A percentile compares a stretch with the other conserved stretches of the same genome.
Conservation (phyloP, 2,888 invertebrate species). For the Chalcis sispes region DNA sequence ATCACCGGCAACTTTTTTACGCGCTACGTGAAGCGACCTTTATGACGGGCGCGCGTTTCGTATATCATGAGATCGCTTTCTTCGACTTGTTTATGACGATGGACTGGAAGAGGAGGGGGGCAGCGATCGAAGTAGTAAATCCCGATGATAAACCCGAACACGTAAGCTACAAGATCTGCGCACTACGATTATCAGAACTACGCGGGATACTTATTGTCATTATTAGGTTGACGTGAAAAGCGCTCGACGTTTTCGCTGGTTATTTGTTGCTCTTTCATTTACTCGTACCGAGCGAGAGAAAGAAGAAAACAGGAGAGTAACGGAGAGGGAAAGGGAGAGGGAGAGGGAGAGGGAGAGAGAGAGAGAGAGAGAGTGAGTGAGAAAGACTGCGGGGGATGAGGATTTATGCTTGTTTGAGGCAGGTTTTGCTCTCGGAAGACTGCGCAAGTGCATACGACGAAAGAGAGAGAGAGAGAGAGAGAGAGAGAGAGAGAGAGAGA, state of each 20-base stretch:
- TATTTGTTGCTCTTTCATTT: conserved; percentile 60
- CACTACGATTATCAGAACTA: no score
- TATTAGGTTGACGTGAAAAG: conserved; percentile 56
- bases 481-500: no score
- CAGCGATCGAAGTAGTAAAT: conserved; percentile 1
- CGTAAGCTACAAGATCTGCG: no score
- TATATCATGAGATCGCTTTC: conserved; percentile 27
- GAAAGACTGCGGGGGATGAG: conserved; percentile 40
- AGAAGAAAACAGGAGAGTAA: neutral
- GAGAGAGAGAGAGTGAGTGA: no score
- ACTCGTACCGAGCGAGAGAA: conserved; percentile 2
- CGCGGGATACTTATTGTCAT: conserved; percentile 57
- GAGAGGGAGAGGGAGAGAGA: no score
- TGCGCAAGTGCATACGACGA: no score
- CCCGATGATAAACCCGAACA: neutral
- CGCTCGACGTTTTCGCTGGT: conserved; percentile 40
- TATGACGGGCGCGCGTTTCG: conserved; percentile 25
- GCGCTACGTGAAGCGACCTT: conserved; percentile 8
- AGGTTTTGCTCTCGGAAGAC: neutral
- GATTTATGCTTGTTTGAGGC: conserved; percentile 42
- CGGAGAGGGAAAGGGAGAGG: no score
- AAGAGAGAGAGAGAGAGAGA: no score
- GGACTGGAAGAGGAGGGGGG: neutral
- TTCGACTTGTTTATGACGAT: conserved; percentile 47
- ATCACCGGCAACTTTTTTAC: conserved; percentile 37